Percentiles rank a stretch among this genome's conserved stretches.
These are phyloP conservation scores for Aphaenogaster rudis DNA, from an alignment of 1,140 invertebrate species.

Conservation along the genomic window DNA sequence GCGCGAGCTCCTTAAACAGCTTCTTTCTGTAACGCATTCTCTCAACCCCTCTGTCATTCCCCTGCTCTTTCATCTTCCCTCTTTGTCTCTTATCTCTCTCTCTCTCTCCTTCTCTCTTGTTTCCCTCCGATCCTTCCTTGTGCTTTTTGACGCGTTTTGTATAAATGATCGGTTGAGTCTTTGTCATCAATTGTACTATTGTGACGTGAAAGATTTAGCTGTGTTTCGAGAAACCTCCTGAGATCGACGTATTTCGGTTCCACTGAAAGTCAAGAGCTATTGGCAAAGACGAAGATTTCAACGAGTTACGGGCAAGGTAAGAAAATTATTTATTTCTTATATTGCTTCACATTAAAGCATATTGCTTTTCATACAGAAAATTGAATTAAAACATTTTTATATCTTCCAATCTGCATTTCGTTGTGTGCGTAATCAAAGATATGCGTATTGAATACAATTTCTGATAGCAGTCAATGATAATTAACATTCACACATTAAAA, in stretches of 20 bases:
- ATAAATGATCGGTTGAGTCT: slow-evolving; percentile 15
- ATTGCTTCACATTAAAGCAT: neutral
- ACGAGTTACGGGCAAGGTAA: slow-evolving; percentile 37
- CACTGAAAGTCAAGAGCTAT: neutral
- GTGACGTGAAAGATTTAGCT: slow-evolving; percentile 49
- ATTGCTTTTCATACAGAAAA: neutral
- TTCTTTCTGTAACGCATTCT: slow-evolving; percentile 11
- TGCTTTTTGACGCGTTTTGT: neutral
- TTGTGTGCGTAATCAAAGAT: neutral
- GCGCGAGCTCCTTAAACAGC: neutral
- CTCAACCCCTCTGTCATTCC: neutral
- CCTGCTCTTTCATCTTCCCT: neutral
- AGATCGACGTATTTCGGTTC: neutral
- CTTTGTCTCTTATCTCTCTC: neutral
- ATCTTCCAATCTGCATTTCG: neutral
- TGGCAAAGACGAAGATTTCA: slow-evolving; percentile 29
- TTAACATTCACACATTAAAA: neutral
- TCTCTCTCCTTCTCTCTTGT: neutral
- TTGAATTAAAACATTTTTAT: neutral
- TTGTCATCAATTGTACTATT: slow-evolving; percentile 22
- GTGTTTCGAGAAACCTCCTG: slow-evolving; percentile 38
- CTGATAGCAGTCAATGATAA: neutral
- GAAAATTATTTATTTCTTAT: neutral
- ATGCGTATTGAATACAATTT: neutral
- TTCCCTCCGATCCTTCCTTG: neutral